phyloP scores from a whole-genome alignment of 2,797 vertebrate genomes.

The Danio kyathit region DNA sequence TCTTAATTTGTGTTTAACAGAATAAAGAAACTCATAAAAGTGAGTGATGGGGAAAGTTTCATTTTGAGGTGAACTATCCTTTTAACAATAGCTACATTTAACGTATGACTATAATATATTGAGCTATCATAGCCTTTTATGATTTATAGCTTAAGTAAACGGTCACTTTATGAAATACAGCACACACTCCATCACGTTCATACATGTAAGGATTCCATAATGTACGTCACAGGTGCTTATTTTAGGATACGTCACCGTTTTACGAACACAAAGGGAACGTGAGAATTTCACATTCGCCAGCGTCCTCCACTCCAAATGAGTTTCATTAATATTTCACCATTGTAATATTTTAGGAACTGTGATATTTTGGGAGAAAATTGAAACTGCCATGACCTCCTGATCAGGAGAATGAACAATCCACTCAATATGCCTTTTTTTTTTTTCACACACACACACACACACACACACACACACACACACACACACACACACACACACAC shows the following conservation, averaged over 20 bases:
- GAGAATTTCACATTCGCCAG: constrained; percentile 64
- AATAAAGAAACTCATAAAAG: too few species aligned
- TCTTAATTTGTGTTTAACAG: too few species aligned
- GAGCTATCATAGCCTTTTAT: too few species aligned
- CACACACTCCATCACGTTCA: not conserved
- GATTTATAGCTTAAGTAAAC: not conserved
- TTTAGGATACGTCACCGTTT: not conserved
- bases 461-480: constrained; percentile 45
- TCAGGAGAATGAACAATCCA: constrained; percentile 76
- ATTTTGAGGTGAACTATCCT: too few species aligned
- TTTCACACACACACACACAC: constrained; percentile 54
- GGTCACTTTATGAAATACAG: not conserved
- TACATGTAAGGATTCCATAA: not conserved
- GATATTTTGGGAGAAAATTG: constrained; percentile 76
- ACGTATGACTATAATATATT: not conserved
- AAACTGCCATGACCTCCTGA: constrained; percentile 72
- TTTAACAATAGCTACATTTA: not conserved
- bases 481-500: constrained; percentile 43
- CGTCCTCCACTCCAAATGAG: constrained; percentile 69
- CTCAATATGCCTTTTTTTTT: constrained; percentile 70
- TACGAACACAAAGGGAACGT: not conserved
- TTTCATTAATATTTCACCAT: constrained; percentile 69
- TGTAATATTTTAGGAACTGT: constrained; percentile 69
- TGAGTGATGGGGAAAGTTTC: too few species aligned
- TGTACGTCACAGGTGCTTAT: constrained; percentile 16